A percentile compares a stretch with the other conserved stretches of the same genome.
Evolutionary conservation across 53 echinoderm and acorn worm species (phyloP).

Genomic region (Paracentrotus lividus): DNA sequence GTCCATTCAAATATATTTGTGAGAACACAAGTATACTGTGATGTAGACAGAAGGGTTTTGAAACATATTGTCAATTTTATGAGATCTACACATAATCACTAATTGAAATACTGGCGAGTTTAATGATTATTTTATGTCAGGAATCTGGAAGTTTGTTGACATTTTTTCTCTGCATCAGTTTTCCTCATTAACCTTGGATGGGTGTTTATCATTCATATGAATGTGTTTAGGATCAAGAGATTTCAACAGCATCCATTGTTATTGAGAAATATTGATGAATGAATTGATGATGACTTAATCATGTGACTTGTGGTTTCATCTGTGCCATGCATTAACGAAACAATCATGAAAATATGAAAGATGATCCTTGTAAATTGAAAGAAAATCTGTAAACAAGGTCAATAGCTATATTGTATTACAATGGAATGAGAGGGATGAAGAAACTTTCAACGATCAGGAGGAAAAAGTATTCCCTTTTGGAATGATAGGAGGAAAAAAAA

Average conservation of each 20-base stretch:
- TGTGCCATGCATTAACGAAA: background rate
- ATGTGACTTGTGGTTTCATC: background rate
- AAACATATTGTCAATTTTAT: too few species aligned
- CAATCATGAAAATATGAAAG: too few species aligned
- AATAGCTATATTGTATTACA: background rate
- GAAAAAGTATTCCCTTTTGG: too few species aligned
- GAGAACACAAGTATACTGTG: too few species aligned
- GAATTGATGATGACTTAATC: background rate
- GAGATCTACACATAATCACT: too few species aligned
- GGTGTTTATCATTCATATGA: background rate
- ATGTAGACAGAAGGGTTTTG: too few species aligned
- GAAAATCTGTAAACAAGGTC: background rate
- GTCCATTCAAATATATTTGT: too few species aligned
- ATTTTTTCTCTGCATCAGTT: background rate
- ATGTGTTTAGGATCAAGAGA: background rate
- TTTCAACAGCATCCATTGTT: background rate
- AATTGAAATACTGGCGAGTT: too few species aligned
- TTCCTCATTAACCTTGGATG: constrained; percentile 20
- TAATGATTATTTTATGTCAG: too few species aligned
- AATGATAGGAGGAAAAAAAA: background rate
- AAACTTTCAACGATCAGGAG: too few species aligned
- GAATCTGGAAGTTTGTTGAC: constrained; percentile 49
- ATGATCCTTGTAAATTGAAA: too few species aligned
- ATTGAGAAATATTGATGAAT: background rate
- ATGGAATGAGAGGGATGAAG: too few species aligned